Evolutionary conservation across 2,888 invertebrate species (phyloP), one percentile per base, ranked within the genome.

Genomic region (Napeogenes sylphis): DNA sequence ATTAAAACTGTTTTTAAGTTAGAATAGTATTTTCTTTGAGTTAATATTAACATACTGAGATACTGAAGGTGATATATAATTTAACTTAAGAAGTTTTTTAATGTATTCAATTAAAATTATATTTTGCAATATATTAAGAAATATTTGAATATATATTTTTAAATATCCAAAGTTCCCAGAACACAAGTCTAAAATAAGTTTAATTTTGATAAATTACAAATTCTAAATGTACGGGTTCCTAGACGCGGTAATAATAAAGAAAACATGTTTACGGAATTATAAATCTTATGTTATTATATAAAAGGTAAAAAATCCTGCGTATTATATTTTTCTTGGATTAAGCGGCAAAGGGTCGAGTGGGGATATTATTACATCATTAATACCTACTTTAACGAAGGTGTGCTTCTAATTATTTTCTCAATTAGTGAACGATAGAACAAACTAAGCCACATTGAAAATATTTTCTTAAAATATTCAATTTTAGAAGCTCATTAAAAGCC

Each of bases 331-430:
- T 42, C 35, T 13, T 38, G 32, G 38, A 46, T 35, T 60, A 53
- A 46, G 66, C 68, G 42, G 68, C 69, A 60, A 66, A 68, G 71
- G 70, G 73, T 69, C 67, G 70, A 73, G 72, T 62, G 72, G 78
- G 65, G 56, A 79, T 84, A 73, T 68, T 75, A 75, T 86, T 86
- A 80, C 85, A 76, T 86, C 86, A 85, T 85, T 86, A 85, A 79
- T 81, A 82, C 75, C 75, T 78, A 79, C 71, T 75, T 71, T 82
- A 85, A 81, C 78, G 80, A 86, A 83, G 79, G 79, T 77, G 76
- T 67, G 77, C 70, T 73, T 81, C 83, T 88, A 88, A 89, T 89
- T 88, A 87, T 86, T 75, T 79, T 76, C 81, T 80, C 87, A 88
- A 89, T 89, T 89, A 89, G 85, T 80, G 75, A 75, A 69, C 64